phyloP scores from a whole-genome alignment of 2,113 vertebrate species.

The Tachycineta bicolor region DNA sequence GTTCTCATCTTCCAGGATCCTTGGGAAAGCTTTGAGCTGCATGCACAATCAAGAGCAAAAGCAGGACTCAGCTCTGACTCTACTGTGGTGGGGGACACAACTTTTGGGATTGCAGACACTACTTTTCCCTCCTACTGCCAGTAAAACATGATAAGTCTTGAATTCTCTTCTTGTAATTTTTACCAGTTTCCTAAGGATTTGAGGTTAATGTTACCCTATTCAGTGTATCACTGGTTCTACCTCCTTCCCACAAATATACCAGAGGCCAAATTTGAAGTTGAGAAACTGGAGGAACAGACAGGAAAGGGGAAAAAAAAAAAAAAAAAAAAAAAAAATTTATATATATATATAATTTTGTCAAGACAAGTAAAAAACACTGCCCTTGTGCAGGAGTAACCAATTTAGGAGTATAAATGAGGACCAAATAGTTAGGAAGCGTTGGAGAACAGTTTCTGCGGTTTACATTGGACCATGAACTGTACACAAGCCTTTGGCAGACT shows the following conservation, averaged over 20 bases:
- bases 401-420: not conserved
- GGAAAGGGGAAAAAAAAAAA: not conserved
- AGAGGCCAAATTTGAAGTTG: not conserved
- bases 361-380: not conserved
- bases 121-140: not conserved
- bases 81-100: not conserved
- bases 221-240: not conserved
- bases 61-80: accelerated
- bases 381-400: not conserved
- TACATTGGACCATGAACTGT: not conserved
- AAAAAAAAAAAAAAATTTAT: not conserved
- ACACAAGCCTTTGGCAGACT: not conserved
- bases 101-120: not conserved
- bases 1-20: not conserved
- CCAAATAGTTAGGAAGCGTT: not conserved
- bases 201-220: not conserved
- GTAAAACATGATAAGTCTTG: not conserved
- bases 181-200: not conserved
- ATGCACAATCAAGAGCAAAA: accelerated
- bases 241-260: not conserved
- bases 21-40: not conserved
- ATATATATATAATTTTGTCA: no score
- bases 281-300: not conserved
- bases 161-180: not conserved
- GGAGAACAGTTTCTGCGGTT: not conserved